A percentile compares a stretch with the other conserved stretches of the same genome.
These are phyloP conservation scores for Crotalus horridus DNA, from an alignment of 2,113 vertebrate genomes.

Conservation along the genomic window DNA sequence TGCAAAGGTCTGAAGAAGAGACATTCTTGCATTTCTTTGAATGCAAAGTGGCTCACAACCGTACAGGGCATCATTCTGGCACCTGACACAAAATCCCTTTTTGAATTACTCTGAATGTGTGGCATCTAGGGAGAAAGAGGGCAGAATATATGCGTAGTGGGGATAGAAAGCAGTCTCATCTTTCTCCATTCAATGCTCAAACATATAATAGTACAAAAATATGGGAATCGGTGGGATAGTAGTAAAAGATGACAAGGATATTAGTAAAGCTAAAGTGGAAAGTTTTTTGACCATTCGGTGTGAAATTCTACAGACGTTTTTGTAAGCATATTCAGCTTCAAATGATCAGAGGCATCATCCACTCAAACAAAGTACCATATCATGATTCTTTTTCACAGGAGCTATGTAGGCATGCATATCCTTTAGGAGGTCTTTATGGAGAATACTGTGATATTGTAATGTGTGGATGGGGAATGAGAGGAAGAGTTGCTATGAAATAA, in stretches of 20 bases:
- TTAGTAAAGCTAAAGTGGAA: background rate
- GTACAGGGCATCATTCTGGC: background rate
- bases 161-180: background rate
- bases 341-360: background rate
- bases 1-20: background rate
- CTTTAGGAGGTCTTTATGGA: background rate
- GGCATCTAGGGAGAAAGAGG: background rate
- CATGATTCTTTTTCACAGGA: background rate
- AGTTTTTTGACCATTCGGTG: background rate
- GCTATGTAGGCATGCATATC: background rate
- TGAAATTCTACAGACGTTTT: background rate
- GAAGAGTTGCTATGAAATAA: background rate
- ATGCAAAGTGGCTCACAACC: background rate
- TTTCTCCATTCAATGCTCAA: background rate
- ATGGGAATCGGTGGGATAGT: background rate
- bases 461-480: background rate
- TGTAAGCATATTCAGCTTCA: background rate
- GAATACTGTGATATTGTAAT: background rate
- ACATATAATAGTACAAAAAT: background rate
- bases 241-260: background rate
- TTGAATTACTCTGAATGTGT: background rate
- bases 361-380: background rate
- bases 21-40: background rate
- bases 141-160: background rate
- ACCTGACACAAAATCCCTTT: background rate